phyloP scores from a whole-genome alignment of 2,113 vertebrate species.

The Psephotus haematonotus region DNA sequence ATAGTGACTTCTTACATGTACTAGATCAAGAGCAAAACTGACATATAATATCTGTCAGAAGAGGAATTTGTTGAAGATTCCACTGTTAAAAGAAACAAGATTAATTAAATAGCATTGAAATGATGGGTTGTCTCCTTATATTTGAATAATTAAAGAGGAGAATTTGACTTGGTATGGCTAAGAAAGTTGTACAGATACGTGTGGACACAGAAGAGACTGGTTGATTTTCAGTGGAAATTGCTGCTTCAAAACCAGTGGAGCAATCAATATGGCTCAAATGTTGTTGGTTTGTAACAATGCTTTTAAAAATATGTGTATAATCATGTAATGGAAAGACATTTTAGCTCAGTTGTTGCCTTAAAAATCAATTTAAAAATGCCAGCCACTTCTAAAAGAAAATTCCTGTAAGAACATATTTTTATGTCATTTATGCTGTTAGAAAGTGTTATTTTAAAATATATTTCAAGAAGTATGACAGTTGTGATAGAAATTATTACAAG shows the following conservation, averaged over 20 bases:
- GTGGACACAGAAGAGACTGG: not conserved
- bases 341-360: not conserved
- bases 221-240: not conserved
- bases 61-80: not conserved
- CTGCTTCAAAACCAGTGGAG: not conserved
- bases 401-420: not conserved
- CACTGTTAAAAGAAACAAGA: not conserved
- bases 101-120: not conserved
- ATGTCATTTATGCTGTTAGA: constrained; percentile 19
- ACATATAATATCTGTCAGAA: not conserved
- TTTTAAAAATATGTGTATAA: not conserved
- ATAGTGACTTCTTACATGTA: not conserved
- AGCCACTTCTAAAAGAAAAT: constrained; percentile 23
- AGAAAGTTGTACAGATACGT: not conserved
- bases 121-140: not conserved
- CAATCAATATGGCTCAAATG: not conserved
- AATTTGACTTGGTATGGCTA: not conserved
- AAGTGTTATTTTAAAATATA: constrained; percentile 36
- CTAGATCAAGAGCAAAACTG: not conserved
- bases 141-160: not conserved
- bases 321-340: not conserved
- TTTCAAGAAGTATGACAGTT: not conserved
- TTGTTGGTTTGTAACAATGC: not conserved
- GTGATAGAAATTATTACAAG: constrained; percentile 16
- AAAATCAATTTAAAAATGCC: constrained; percentile 17